phyloP scores from a whole-genome alignment of 2,797 vertebrate genomes.

The Furcifer pardalis region DNA sequence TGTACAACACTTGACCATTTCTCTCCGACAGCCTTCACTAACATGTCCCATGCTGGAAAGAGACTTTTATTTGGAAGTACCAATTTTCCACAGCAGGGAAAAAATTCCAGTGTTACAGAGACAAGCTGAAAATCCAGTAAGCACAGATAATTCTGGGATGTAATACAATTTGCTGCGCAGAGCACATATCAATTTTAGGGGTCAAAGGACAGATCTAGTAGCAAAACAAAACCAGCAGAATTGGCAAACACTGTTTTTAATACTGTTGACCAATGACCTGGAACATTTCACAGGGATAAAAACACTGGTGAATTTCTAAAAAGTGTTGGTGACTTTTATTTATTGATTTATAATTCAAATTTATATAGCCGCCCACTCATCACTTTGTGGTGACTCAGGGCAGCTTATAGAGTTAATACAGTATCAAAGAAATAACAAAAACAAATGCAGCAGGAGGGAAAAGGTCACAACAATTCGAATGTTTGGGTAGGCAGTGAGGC shows the following conservation, averaged over 20 bases:
- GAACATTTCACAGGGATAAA: constrained; percentile 16
- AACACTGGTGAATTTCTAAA: constrained; percentile 13
- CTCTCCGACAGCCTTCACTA: constrained; percentile 29
- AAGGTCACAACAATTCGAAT: too few relatives aligned
- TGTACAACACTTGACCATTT: constrained; percentile 27
- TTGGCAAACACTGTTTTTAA: constrained; percentile 38
- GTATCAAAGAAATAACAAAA: too few relatives aligned
- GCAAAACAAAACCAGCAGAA: constrained; percentile 43
- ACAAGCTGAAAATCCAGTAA: constrained; percentile 24
- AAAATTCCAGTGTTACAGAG: constrained; percentile 25
- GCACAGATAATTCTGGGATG: constrained; percentile 1
- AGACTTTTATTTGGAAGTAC: constrained; percentile 44
- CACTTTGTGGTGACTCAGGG: too few relatives aligned
- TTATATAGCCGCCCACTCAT: too few relatives aligned
- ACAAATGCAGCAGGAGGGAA: too few relatives aligned
- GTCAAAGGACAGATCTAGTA: constrained; percentile 36
- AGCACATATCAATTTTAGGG: constrained; percentile 37
- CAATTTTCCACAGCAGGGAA: constrained; percentile 32
- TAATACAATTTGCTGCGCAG: constrained; percentile 45
- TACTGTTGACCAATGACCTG: constrained; percentile 18
- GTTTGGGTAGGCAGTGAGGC: too few relatives aligned
- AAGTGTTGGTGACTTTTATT: background rate
- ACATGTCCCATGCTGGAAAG: constrained; percentile 18
- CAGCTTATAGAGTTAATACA: too few relatives aligned
- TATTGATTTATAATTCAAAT: too few relatives aligned